Conservation (phyloP, 2,888 invertebrate genomes). For the Iphiclides podalirius region DNA sequence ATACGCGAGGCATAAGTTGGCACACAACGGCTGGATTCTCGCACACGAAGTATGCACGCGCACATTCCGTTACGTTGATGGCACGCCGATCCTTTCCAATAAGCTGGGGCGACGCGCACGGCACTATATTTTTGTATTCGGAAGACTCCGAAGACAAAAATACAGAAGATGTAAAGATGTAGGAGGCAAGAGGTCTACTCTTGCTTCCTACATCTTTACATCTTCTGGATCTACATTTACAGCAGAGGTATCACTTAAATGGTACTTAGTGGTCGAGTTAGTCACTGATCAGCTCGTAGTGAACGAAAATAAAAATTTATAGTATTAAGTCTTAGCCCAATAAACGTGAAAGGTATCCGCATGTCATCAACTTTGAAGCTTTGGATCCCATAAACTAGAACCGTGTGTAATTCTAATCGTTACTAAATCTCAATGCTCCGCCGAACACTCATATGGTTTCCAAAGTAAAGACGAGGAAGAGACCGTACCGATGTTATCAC, state of each 20-base stretch:
- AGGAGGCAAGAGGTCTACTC: too few relatives aligned
- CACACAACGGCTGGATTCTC: slow-evolving; percentile 82
- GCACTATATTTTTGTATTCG: too few relatives aligned
- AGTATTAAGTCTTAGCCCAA: too few relatives aligned
- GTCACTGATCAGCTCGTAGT: too few relatives aligned
- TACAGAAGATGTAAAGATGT: too few relatives aligned
- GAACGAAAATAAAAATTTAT: too few relatives aligned
- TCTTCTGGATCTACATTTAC: too few relatives aligned
- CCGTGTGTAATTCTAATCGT: background rate
- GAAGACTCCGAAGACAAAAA: too few relatives aligned
- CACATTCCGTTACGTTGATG: slow-evolving; percentile 38
- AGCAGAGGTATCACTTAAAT: too few relatives aligned
- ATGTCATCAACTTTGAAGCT: slow-evolving; percentile 20
- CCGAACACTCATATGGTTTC: slow-evolving; percentile 24
- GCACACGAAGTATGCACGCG: slow-evolving; percentile 78
- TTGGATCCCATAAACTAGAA: slow-evolving; percentile 28
- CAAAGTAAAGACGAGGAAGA: slow-evolving; percentile 32
- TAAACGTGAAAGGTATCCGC: slow-evolving; percentile 5
- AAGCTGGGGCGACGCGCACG: too few relatives aligned
- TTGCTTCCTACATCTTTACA: too few relatives aligned
- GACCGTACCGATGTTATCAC: slow-evolving; percentile 50
- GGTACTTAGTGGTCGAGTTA: too few relatives aligned
- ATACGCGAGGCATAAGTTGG: slow-evolving; percentile 99
- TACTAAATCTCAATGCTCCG: background rate
- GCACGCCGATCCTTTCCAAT: slow-evolving; percentile 24